Evolutionary conservation across 2,797 vertebrate genomes (phyloP), one percentile per base, ranked within the genome.

Genomic region (Meda fulgida): DNA sequence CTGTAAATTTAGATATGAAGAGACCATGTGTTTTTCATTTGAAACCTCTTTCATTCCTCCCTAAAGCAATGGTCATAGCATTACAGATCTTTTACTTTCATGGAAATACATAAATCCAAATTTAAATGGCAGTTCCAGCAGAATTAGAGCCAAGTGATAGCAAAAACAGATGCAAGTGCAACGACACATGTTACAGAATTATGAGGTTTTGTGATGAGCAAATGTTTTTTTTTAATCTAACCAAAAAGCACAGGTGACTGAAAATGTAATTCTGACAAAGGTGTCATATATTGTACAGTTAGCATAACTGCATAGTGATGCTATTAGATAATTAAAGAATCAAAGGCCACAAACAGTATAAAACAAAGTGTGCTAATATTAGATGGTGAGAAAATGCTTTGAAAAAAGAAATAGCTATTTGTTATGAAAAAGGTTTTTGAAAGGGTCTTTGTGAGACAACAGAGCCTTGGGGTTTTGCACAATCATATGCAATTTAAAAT

Each of bases 21-120:
- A 65, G 63, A 65, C 29, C 93, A 95, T 93, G 86, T 93, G 94
- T 87, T 94, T 92, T 89, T 91, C 81, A 93, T 94, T 94, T 78
- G n/a, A 92, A 79, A 67, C 78, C 38, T 87, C 87, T 87, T 79
- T 86, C 78, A 85, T 91, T 90, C 82, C 86, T 87, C 89, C 53
- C 90, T 86, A 70, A 70, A 81, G 90, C 87, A 92, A 85, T 81
- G 85, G 91, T 86, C 86, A 91, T 80, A 87, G 80, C 87, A 91
- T 90, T 88, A 69, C 86, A 86, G 79, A 91, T 91, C 89, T 92
- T 94, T 92, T 84, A 91, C 88, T 92, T 94, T 94, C 90, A 94
- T 92, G 91, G 88, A 89, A 92, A 92, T 87, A 89, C 86, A 87
- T 93, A 93, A 93, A 92, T 93, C 88, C 0, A 31, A 92, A 93